Conservation (phyloP, 2,888 invertebrate species). For the Branchellion lobata region DNA sequence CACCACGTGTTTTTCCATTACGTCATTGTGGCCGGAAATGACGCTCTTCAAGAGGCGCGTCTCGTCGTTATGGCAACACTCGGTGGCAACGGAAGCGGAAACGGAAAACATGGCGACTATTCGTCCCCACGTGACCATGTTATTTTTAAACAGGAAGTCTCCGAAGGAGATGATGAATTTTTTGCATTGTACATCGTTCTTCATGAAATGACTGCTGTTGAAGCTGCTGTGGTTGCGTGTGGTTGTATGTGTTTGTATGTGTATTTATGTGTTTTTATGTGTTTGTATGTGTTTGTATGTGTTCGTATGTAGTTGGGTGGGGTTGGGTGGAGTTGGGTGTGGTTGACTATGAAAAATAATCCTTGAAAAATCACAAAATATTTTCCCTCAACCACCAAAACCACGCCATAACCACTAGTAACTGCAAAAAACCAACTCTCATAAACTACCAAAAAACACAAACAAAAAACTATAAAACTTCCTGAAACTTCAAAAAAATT, state of each 20-base stretch:
- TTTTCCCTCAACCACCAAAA: too few species aligned
- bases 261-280: too few species aligned
- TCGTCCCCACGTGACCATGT: conserved; percentile 24
- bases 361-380: background rate
- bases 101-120: conserved; percentile 32
- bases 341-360: background rate
- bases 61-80: conserved; percentile 31
- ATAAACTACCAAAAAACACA: too few species aligned
- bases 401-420: too few species aligned
- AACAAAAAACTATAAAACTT: too few species aligned
- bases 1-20: conserved; percentile 31
- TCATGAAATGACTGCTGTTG: background rate
- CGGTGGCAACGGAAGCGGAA: conserved; percentile 12
- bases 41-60: conserved; percentile 16
- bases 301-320: too few species aligned
- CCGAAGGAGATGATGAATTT: conserved; percentile 13
- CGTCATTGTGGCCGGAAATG: conserved; percentile 3
- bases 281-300: too few species aligned
- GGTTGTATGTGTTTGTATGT: background rate
- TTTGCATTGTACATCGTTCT: conserved; percentile 31
- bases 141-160: conserved; percentile 37
- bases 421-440: too few species aligned
- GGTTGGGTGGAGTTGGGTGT: too few species aligned
- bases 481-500: too few species aligned
- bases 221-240: background rate